Evolutionary conservation across 2,888 invertebrate genomes (phyloP), one percentile per base, ranked within the genome.

Genomic region (Amphipyra tragopoginis): DNA sequence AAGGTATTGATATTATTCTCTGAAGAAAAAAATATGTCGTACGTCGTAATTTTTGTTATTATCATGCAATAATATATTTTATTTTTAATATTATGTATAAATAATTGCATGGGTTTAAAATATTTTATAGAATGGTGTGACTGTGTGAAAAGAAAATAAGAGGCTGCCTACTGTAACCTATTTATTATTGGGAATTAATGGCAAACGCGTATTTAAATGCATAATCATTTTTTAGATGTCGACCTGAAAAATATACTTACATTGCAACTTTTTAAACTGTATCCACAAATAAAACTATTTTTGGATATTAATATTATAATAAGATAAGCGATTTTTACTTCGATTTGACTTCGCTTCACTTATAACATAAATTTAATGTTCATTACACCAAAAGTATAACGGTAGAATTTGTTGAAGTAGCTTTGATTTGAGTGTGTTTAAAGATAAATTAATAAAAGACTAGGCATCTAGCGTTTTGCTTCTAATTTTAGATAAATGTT

Each of bases 141-240:
- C 21, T 67, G 65, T 65, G 53, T 52, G 51, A 44, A 65, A 62
- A 45, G 10, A 51, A 15, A 59, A 47, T 39, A 70, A 69, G 79
- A 79, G 77, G 76, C 77, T 77, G 64, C 57, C 49, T 59, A 52
- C 38, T 72, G 40, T 78, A 67, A 59, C 50, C 50, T 60, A 78
- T 57, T 58, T 62, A 73, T 50, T 62, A 45, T 53, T 63, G 61
- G 55, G 62, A 58, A 61, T 48, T 56, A 58, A 52, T 68, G 43
- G 54, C 63, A 78, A 63, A 58, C 10, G 15, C 55, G 29, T 59
- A 63, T 48, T 52, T 0, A 44, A 51, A 61, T 43, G 39, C 21
- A 51, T 14, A 6, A 39, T 29, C 29, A 15, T 45, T 54, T 60
- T 64, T 72, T 54, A 49, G 38, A 61, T n/a, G 21, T 72, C 57